Evolutionary conservation across 2,797 vertebrate genomes (phyloP).

Genomic region (Aulostomus chinensis): DNA sequence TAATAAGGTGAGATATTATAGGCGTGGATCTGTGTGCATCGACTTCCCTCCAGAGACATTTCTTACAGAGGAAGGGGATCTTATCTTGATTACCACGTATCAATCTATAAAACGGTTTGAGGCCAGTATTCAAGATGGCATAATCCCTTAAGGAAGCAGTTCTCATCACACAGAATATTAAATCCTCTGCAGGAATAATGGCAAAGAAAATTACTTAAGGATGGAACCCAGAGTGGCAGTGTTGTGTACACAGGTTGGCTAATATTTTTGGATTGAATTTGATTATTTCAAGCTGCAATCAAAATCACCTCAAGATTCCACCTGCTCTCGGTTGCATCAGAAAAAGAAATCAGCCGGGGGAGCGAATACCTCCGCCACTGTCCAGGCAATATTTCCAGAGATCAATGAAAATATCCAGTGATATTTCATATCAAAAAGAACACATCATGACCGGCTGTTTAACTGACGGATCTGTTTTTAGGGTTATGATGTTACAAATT

Average conservation of each 20-base stretch:
- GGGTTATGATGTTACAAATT: too few species aligned
- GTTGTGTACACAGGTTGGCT: conserved; percentile 50
- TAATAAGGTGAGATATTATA: conserved; percentile 42
- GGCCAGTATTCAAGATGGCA: conserved; percentile 45
- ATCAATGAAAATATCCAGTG: too few species aligned
- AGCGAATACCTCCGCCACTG: too few species aligned
- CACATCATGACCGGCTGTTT: too few species aligned
- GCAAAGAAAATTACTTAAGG: neutral
- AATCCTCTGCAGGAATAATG: conserved; percentile 57
- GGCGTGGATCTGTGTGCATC: conserved; percentile 3
- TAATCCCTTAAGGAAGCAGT: conserved; percentile 62
- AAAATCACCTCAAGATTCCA: too few species aligned
- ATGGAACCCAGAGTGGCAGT: conserved; percentile 61
- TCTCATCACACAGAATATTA: conserved; percentile 73
- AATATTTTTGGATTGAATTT: conserved; percentile 56
- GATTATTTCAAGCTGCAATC: conserved; percentile 33
- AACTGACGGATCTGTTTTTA: too few species aligned
- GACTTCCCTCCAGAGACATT: conserved; percentile 20
- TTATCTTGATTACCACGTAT: conserved; percentile 60
- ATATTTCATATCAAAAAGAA: too few species aligned
- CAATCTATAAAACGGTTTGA: conserved; percentile 68
- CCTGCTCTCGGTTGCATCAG: too few species aligned
- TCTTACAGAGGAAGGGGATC: conserved; percentile 40
- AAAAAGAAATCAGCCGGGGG: too few species aligned
- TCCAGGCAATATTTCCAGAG: too few species aligned